Evolutionary conservation across 2,888 invertebrate genomes (phyloP).

Genomic region (Hypselothyrea guttata): DNA sequence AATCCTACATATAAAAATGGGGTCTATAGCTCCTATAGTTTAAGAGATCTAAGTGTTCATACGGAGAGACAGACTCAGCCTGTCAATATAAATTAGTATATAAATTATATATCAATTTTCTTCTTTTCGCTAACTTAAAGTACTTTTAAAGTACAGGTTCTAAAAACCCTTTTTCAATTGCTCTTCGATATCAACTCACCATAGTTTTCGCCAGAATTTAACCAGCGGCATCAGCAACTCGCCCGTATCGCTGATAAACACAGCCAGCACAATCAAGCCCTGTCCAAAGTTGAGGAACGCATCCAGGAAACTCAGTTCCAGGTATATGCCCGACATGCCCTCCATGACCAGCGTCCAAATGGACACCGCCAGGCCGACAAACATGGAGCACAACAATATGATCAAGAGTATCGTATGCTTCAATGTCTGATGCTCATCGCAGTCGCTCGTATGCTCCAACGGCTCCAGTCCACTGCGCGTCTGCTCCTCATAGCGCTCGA

Average conservation of each 20-base stretch:
- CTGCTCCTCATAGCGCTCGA: conserved; percentile 84
- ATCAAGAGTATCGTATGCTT: conserved; percentile 92
- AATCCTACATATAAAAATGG: too few relatives aligned
- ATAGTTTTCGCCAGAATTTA: conserved; percentile 85
- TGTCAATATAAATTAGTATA: not conserved
- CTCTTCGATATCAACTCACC: conserved; percentile 77
- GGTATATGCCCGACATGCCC: conserved; percentile 93
- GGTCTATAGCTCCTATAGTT: too few relatives aligned
- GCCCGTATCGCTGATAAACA: conserved; percentile 93
- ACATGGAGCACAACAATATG: conserved; percentile 91
- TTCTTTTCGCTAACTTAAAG: too few relatives aligned
- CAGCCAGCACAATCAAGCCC: conserved; percentile 91
- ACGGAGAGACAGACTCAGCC: not conserved
- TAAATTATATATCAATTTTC: too few relatives aligned
- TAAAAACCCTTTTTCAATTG: too few relatives aligned
- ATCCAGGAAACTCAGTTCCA: conserved; percentile 96
- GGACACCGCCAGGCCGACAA: conserved; percentile 92
- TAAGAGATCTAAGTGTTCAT: too few relatives aligned
- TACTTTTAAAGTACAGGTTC: too few relatives aligned
- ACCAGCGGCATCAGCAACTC: conserved; percentile 88
- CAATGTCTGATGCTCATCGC: conserved; percentile 88
- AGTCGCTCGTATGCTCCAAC: conserved; percentile 83
- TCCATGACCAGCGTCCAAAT: conserved; percentile 92
- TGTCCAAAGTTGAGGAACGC: conserved; percentile 95
- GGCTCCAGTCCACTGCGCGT: conserved; percentile 83